Evolutionary conservation across 2,113 vertebrate genomes (phyloP), one percentile per base, ranked within the genome.

Genomic region (Rana temporaria): DNA sequence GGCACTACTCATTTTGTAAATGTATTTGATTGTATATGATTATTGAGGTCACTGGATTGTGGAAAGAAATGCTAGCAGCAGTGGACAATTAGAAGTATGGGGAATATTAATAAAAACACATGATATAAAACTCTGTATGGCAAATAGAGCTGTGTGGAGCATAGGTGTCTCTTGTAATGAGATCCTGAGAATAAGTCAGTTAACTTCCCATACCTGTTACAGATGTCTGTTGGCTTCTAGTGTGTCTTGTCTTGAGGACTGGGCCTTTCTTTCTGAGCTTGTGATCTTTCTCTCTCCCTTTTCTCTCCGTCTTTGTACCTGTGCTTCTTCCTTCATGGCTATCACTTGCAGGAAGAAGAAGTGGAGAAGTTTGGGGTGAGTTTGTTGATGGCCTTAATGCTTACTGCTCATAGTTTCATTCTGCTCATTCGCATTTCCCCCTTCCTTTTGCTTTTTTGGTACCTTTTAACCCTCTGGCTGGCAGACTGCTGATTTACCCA

Each of bases 301-400:
- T 65, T 26, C 53, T 48, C 64, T 55, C 94, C 93, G 88, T 92
- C 89, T 90, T 90, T 93, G 89, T 90, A 93, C 92, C 94, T 93
- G 88, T 90, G 94, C 96, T 94, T 96, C 95, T 95, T 91, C 95
- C 89, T 96, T 95, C 94, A 91, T 94, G 96, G 96, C 95, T 95
- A 92, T 95, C 87, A 93, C 92, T 96, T 96, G 88, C 95, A 99
- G 98, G 97, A 99, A 99, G 97, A 99, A 99, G 97, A 99, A 99
- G 83, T 99, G 98, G 98, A 96, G 98, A 89, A 99, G 98, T 95
- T 91, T 99, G 92, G 98, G 98, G 98, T 99, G 96, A 99, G 97
- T 99, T 67, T 86, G 92, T 84, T 89, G 87, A 91, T 91, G 92
- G 92, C 64, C 80, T 24, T 77, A 89, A 86, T 78, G 79, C 86